Conservation (phyloP, 2,113 vertebrate species). For the Tupaia chinensis region DNA sequence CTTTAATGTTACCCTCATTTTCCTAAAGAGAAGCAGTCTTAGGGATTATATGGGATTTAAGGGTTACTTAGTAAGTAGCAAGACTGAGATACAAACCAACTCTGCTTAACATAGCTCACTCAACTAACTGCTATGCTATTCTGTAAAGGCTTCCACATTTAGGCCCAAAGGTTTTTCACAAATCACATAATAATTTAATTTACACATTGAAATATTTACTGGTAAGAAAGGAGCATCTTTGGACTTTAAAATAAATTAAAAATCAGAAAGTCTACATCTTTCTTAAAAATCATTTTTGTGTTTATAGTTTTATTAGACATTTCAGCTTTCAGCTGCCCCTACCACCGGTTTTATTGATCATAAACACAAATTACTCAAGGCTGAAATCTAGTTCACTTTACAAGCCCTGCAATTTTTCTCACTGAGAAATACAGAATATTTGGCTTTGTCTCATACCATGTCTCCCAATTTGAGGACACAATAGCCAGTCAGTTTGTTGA, state of each 20-base stretch:
- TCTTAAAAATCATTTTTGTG: background rate
- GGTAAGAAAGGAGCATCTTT: background rate
- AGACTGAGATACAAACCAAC: background rate
- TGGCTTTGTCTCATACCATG: slow-evolving; percentile 16
- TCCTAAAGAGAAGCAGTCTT: slow-evolving; percentile 33
- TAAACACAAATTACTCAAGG: slow-evolving; percentile 39
- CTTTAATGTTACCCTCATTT: background rate
- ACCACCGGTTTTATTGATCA: slow-evolving; percentile 50
- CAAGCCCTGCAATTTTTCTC: background rate
- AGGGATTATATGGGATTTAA: background rate
- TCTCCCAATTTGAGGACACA: slow-evolving; percentile 73
- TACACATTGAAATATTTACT: slow-evolving; percentile 1
- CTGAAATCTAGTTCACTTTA: slow-evolving; percentile 76
- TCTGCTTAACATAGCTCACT: slow-evolving; percentile 35
- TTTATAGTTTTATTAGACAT: background rate
- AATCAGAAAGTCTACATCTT: background rate
- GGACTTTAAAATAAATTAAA: slow-evolving; percentile 13
- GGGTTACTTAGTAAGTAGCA: background rate
- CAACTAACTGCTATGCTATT: background rate
- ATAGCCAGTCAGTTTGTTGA: slow-evolving; percentile 75
- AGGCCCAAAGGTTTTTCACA: background rate
- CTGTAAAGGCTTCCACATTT: background rate
- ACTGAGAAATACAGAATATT: slow-evolving; percentile 8
- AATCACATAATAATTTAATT: slow-evolving; percentile 26
- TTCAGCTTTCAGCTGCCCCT: background rate